Conservation (phyloP, 1,140 invertebrate genomes). For the Charaxes varanes region DNA sequence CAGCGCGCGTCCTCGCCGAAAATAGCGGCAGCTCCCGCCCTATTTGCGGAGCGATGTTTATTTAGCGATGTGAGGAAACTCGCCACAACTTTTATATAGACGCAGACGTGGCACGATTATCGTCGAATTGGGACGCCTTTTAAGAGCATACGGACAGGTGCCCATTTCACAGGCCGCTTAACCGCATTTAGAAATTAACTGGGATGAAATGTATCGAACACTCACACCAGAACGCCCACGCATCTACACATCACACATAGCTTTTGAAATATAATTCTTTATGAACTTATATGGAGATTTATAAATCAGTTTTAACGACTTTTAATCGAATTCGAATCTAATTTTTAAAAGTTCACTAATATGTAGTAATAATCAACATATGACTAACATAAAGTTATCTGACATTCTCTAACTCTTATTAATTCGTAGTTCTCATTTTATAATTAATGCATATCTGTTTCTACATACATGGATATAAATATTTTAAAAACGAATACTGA, state of each 20-base stretch:
- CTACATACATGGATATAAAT: too few relatives aligned
- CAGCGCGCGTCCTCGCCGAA: slow-evolving; percentile 61
- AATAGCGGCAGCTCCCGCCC: slow-evolving; percentile 54
- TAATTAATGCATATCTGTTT: too few relatives aligned
- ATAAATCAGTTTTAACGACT: too few relatives aligned
- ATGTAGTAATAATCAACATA: too few relatives aligned
- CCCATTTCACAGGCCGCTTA: slow-evolving; percentile 14
- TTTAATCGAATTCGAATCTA: too few relatives aligned
- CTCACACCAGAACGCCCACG: slow-evolving; percentile 14
- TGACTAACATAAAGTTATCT: too few relatives aligned
- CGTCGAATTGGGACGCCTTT: slow-evolving; percentile 42
- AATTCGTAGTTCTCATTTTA: too few relatives aligned
- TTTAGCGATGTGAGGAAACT: slow-evolving; percentile 68
- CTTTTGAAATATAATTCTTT: slow-evolving; percentile 3
- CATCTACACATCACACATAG: slow-evolving; percentile 9
- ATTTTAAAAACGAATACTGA: background rate
- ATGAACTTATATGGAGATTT: too few relatives aligned
- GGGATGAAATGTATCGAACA: slow-evolving; percentile 10
- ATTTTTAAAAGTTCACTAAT: too few relatives aligned
- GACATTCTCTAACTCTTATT: too few relatives aligned
- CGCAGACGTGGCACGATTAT: slow-evolving; percentile 52
- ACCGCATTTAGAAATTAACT: slow-evolving; percentile 16
- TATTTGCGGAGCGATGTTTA: slow-evolving; percentile 69
- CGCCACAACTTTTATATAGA: slow-evolving; percentile 56
- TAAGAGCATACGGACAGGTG: slow-evolving; percentile 11